Conservation (phyloP, 2,797 vertebrate species). For the Tokudaia tokunoshimensis region DNA sequence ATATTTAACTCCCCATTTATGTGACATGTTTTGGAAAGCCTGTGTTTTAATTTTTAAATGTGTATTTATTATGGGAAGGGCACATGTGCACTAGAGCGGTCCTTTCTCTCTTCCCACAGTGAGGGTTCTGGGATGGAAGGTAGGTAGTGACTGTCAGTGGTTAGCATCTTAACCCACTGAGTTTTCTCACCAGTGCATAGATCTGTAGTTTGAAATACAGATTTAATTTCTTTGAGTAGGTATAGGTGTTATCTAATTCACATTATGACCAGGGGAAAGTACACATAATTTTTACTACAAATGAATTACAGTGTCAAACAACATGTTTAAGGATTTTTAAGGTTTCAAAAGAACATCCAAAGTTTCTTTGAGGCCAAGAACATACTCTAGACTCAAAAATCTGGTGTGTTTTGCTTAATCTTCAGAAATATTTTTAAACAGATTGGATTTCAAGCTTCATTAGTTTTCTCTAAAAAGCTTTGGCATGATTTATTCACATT, state of each 20-base stretch:
- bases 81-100: background rate
- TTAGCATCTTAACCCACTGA: background rate
- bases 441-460: slow-evolving; percentile 67
- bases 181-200: background rate
- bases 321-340: slow-evolving; percentile 51
- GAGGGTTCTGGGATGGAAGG: background rate
- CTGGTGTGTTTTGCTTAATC: slow-evolving; percentile 73
- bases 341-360: slow-evolving; percentile 56
- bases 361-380: slow-evolving; percentile 37
- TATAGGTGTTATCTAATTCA: slow-evolving; percentile 49
- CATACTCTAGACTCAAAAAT: slow-evolving; percentile 53
- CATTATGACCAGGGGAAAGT: slow-evolving; percentile 58
- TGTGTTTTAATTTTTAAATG: background rate
- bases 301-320: slow-evolving; percentile 50
- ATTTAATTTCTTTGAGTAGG: slow-evolving; percentile 44
- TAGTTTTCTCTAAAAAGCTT: slow-evolving; percentile 73
- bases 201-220: background rate
- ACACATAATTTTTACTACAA: slow-evolving; percentile 68
- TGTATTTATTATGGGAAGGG: background rate
- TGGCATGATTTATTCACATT: slow-evolving; percentile 56
- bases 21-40: slow-evolving; percentile 1
- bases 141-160: background rate
- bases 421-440: slow-evolving; percentile 79
- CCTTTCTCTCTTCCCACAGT: background rate
- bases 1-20: slow-evolving; percentile 48